A percentile compares a stretch with the other conserved stretches of the same genome.
These are phyloP conservation scores for Mycalesis mineus DNA, from an alignment of 2,888 invertebrate species.

Conservation along the genomic window DNA sequence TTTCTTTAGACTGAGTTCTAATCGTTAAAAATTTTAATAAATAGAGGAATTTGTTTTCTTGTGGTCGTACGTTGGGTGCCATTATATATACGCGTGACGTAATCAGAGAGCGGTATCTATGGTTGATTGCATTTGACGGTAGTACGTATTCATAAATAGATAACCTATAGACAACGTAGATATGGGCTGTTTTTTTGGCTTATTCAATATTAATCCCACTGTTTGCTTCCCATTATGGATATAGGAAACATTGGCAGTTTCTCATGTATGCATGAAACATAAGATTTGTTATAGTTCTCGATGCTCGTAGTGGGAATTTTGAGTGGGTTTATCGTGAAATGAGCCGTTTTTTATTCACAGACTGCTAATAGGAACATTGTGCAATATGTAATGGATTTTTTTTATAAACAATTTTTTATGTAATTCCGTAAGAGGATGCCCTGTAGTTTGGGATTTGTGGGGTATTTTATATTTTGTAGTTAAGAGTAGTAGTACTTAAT, in stretches of 20 bases:
- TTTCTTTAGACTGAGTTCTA: too few species aligned
- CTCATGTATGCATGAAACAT: too few species aligned
- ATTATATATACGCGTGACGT: background rate
- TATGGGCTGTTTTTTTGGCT: constrained; percentile 59
- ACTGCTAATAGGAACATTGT: constrained; percentile 49
- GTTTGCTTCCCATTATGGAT: too few species aligned
- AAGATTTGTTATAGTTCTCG: too few species aligned
- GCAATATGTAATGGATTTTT: constrained; percentile 48
- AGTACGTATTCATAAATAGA: constrained; percentile 42
- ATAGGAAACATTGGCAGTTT: too few species aligned
- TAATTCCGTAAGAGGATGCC: constrained; percentile 44
- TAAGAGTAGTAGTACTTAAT: constrained; percentile 37
- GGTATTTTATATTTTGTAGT: constrained; percentile 33
- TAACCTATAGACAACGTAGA: constrained; percentile 58
- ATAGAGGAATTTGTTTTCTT: too few species aligned
- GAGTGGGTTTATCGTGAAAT: too few species aligned
- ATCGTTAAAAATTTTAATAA: too few species aligned
- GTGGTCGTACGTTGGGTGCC: too few species aligned
- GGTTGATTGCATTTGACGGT: constrained; percentile 43
- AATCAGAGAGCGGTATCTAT: background rate
- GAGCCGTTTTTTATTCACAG: constrained; percentile 37
- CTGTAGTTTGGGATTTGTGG: constrained; percentile 49
- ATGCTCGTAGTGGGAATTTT: too few species aligned
- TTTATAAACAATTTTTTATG: constrained; percentile 33
- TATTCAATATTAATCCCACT: too few species aligned